phyloP scores from a whole-genome alignment of 1,140 invertebrate genomes.

The Vollenhovia emeryi region DNA sequence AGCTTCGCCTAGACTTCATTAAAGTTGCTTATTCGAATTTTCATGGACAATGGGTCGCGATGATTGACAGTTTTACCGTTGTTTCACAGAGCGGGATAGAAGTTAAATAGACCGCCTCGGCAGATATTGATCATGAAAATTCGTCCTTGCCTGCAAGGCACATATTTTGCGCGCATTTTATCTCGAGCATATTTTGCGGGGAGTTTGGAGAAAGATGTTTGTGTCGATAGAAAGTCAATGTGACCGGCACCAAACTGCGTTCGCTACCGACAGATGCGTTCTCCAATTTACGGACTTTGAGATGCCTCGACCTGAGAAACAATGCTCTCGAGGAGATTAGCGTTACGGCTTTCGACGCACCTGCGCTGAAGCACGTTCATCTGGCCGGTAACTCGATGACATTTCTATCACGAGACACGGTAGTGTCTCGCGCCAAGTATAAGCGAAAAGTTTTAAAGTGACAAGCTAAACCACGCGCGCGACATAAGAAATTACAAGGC shows the following conservation, averaged over 20 bases:
- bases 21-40: conserved; percentile 28
- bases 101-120: neutral
- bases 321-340: conserved; percentile 83
- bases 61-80: neutral
- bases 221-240: conserved; percentile 77
- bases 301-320: conserved; percentile 84
- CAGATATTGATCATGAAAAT: conserved; percentile 31
- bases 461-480: no score
- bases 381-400: conserved; percentile 71
- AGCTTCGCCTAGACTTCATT: neutral
- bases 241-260: conserved; percentile 82
- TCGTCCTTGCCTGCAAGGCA: neutral
- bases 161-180: neutral
- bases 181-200: neutral
- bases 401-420: no score
- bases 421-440: no score
- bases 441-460: no score
- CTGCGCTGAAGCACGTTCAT: conserved; percentile 80
- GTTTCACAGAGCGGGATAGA: neutral
- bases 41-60: neutral
- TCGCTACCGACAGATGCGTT: conserved; percentile 80
- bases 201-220: conserved; percentile 32
- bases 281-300: conserved; percentile 77
- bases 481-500: neutral
- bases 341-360: conserved; percentile 75